These are phyloP conservation scores for Atopsyche davidsoni DNA, from an alignment of 1,140 invertebrate genomes.

Conservation along the genomic window DNA sequence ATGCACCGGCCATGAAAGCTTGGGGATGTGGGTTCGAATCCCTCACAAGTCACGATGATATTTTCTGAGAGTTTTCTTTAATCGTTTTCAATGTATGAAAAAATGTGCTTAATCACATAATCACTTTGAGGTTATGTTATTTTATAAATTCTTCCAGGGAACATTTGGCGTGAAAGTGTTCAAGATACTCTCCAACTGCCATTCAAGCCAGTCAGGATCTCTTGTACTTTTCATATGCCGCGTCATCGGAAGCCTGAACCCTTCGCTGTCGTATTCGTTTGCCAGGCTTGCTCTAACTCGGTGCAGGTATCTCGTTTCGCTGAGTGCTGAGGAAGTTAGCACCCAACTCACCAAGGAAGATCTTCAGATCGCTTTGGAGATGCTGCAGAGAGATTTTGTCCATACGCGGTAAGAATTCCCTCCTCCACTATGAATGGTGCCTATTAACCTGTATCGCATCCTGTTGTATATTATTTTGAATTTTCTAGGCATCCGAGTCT, in stretches of 20 bases:
- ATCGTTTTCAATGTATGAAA: no score
- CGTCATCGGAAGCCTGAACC: conserved; percentile 41
- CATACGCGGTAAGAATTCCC: conserved; percentile 36
- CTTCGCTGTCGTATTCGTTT: conserved; percentile 35
- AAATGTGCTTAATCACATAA: no score
- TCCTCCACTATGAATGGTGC: not conserved
- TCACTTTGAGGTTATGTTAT: not conserved
- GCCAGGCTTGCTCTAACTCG: conserved; percentile 40
- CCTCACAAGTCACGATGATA: no score
- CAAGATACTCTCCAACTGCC: conserved; percentile 38
- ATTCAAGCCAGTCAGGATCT: conserved; percentile 42
- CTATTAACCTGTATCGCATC: not conserved
- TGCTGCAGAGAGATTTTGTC: conserved; percentile 41
- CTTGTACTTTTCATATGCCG: conserved; percentile 43
- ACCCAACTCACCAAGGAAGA: conserved; percentile 43
- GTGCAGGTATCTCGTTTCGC: conserved; percentile 35
- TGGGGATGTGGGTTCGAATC: no score
- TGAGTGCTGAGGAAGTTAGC: conserved; percentile 29
- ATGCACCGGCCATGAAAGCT: no score
- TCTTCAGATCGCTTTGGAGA: conserved; percentile 42
- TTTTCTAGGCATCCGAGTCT: conserved; percentile 36
- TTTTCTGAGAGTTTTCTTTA: no score
- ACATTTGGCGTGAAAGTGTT: conserved; percentile 43
- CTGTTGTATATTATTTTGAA: conserved; percentile 8
- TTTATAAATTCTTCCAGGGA: conserved; percentile 34